Evolutionary conservation across 2,797 vertebrate genomes (phyloP).

Genomic region (Mormyrops boulengeri): DNA sequence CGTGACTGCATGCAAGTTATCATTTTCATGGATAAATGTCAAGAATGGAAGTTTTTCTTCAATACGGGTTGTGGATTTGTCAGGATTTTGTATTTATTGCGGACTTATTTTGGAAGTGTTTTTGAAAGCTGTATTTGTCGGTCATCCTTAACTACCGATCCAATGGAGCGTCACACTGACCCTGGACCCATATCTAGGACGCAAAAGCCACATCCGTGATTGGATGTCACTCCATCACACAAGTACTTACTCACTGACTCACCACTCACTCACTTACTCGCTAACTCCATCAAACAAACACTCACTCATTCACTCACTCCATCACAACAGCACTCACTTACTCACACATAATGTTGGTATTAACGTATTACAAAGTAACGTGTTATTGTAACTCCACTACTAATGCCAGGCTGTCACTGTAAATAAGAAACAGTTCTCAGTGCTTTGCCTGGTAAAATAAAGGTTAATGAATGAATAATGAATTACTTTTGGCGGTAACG

Average conservation of each 20-base stretch:
- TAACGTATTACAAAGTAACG: neutral
- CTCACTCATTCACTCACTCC: neutral
- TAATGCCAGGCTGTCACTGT: too few species aligned
- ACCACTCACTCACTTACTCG: neutral
- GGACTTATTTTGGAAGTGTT: neutral
- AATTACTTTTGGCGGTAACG: neutral
- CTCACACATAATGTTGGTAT: too few species aligned
- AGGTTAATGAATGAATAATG: too few species aligned
- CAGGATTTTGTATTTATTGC: neutral
- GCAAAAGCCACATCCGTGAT: neutral
- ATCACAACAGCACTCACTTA: neutral
- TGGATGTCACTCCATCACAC: neutral
- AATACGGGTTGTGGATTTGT: neutral
- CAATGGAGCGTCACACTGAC: neutral
- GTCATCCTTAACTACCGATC: neutral
- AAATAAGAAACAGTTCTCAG: too few species aligned
- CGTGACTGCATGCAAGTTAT: neutral
- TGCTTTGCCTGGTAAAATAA: too few species aligned
- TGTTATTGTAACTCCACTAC: neutral
- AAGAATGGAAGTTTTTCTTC: neutral
- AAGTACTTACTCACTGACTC: neutral
- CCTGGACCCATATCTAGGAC: neutral
- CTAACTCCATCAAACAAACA: neutral
- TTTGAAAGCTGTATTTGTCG: neutral
- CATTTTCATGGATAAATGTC: neutral